Percentiles rank a stretch among this genome's conserved stretches.
Evolutionary conservation across 1,140 invertebrate species (phyloP).

Genomic region (Hormaphis cornu): DNA sequence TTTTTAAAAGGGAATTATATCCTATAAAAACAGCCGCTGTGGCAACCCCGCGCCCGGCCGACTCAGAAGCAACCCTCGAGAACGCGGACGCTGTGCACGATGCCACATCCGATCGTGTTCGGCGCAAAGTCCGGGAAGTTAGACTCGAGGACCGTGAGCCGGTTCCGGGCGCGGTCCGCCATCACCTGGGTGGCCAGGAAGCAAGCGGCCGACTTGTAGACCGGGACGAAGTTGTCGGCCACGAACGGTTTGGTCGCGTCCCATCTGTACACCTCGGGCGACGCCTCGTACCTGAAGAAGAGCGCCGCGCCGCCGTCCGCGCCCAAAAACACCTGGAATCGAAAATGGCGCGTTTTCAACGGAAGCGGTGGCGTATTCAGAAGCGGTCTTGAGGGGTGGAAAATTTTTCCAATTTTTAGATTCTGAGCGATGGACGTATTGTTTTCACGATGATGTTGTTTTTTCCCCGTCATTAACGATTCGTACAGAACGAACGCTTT

Average conservation of each 20-base stretch:
- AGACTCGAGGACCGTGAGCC: slow-evolving; percentile 51
- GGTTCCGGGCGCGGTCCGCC: slow-evolving; percentile 47
- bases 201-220: slow-evolving; percentile 45
- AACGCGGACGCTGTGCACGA: slow-evolving; percentile 43
- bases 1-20: too few relatives aligned
- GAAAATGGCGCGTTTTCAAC: too few relatives aligned
- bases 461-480: too few relatives aligned
- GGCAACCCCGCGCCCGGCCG: too few relatives aligned
- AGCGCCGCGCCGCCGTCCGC: slow-evolving; percentile 36
- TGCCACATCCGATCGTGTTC: slow-evolving; percentile 51
- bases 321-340: background rate
- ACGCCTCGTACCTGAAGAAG: slow-evolving; percentile 47
- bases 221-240: slow-evolving; percentile 48
- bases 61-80: background rate
- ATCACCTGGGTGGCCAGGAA: slow-evolving; percentile 48
- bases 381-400: too few relatives aligned
- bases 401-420: too few relatives aligned
- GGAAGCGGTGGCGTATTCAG: too few relatives aligned
- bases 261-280: slow-evolving; percentile 47
- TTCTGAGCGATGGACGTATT: too few relatives aligned
- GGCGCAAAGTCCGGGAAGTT: slow-evolving; percentile 55
- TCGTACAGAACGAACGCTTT: too few relatives aligned
- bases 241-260: slow-evolving; percentile 46
- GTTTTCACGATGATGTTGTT: too few relatives aligned
- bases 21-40: too few relatives aligned